Evolutionary conservation across 2,113 vertebrate genomes (phyloP).

Genomic region (Zingel zingel): DNA sequence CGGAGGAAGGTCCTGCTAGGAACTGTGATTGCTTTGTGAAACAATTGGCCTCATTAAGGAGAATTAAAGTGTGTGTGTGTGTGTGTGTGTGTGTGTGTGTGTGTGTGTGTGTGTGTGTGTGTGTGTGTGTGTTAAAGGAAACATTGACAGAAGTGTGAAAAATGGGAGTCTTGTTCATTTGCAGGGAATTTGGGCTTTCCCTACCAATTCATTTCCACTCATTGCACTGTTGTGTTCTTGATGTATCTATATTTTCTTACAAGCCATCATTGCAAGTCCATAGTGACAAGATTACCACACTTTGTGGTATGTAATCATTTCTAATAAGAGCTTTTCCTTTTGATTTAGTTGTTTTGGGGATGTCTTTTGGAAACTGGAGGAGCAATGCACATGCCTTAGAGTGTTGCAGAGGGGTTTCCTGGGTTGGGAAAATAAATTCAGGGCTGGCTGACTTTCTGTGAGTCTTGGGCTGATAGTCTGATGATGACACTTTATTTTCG

Average conservation of each 20-base stretch:
- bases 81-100: slow-evolving; percentile 42
- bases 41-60: slow-evolving; percentile 66
- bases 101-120: slow-evolving; percentile 35
- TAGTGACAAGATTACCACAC: slow-evolving; percentile 28
- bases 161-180: slow-evolving; percentile 56
- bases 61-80: slow-evolving; percentile 61
- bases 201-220: slow-evolving; percentile 30
- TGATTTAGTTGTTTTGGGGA: slow-evolving; percentile 37
- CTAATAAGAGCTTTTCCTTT: slow-evolving; percentile 36
- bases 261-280: slow-evolving; percentile 20
- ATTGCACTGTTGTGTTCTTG: slow-evolving; percentile 23
- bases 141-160: slow-evolving; percentile 60
- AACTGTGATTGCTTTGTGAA: slow-evolving; percentile 60
- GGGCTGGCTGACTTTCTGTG: slow-evolving; percentile 50
- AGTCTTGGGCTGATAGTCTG: slow-evolving; percentile 28
- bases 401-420: slow-evolving; percentile 42
- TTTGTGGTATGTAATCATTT: slow-evolving; percentile 35
- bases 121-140: slow-evolving; percentile 51
- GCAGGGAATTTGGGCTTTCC: slow-evolving; percentile 45
- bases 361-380: slow-evolving; percentile 27
- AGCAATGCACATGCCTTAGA: slow-evolving; percentile 30
- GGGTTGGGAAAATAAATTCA: slow-evolving; percentile 65
- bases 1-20: slow-evolving; percentile 42
- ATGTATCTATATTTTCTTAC: slow-evolving; percentile 25
- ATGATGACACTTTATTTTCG: slow-evolving; percentile 75